Conservation (phyloP, 2,888 invertebrate species). For the Tenthredo notha region DNA sequence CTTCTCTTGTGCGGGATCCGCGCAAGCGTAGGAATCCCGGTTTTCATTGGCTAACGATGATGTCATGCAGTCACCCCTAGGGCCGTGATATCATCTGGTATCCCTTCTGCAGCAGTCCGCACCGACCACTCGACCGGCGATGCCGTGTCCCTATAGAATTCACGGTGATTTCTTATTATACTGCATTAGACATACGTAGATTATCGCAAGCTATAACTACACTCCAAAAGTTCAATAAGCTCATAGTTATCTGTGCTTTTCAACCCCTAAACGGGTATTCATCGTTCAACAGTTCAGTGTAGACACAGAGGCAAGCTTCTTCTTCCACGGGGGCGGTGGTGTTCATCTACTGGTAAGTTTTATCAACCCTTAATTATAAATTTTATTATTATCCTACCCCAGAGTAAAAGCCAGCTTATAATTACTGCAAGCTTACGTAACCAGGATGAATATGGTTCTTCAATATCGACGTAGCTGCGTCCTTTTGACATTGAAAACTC, state of each 20-base stretch:
- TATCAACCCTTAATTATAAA: neutral
- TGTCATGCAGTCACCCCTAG: slow-evolving; percentile 76
- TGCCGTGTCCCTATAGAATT: slow-evolving; percentile 64
- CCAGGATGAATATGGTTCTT: neutral
- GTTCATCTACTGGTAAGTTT: slow-evolving; percentile 30
- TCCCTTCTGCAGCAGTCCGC: slow-evolving; percentile 77
- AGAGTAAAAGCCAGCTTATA: neutral
- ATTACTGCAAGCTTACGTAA: neutral
- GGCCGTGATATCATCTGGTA: slow-evolving; percentile 76
- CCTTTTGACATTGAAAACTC: neutral
- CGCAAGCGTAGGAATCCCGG: slow-evolving; percentile 59
- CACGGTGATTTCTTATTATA: neutral
- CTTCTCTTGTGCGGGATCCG: slow-evolving; percentile 59
- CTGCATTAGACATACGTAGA: neutral
- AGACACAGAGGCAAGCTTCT: neutral
- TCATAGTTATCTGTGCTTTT: neutral
- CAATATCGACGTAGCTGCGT: neutral
- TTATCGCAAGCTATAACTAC: neutral
- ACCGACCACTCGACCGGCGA: slow-evolving; percentile 74
- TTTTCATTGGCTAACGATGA: slow-evolving; percentile 73
- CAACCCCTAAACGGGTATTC: neutral
- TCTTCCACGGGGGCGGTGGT: neutral
- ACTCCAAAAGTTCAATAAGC: neutral
- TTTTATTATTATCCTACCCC: neutral
- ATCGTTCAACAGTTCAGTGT: neutral